Base-by-base conservation (phyloP, 2,797 vertebrate genomes). In the Trachurus trachurus region DNA sequence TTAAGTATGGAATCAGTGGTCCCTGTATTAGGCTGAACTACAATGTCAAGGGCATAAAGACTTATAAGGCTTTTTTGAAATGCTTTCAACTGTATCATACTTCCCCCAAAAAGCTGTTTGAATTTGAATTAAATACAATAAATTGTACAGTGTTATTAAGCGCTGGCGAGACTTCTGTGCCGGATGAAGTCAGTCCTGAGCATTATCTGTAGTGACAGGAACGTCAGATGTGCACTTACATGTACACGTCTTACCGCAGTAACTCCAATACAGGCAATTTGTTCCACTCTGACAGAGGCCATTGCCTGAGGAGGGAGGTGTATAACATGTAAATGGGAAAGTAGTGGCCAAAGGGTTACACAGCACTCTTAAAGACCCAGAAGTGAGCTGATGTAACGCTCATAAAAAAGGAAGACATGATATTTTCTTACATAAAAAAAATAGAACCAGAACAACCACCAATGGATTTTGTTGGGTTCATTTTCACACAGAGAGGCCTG, bases 251-350 rank as follows among this genome's bases (percentile, higher is more conserved):
- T 56, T 44, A 63, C 26, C 31, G 39, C 31, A 71, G 53, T 76
- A 42, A 57, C 50, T 29, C 37, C 66, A 60, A 34, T 17, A 68
- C 31, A 26, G 76, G 52, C 59, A 15, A 11, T 53, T 77, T 22
- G 31, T 34, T 58, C 40, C 12, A 7, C 47, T 19, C 31, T 11
- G n/a, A 66, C 37, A 31, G 52, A 50, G 45, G 22, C 34, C 21
- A 4, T 19, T 8, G 22, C 56, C 49, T 57, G 19, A 69, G 16
- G 39, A 34, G 19, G 62, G 40, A 54, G 22, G 31, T 22, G 31
- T 66, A 49, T 59, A 21, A 76, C 54, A 69, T 75, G 42, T 54
- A 67, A 66, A 74, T 59, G n/a, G 68, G 42, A 70, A 71, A 45
- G 40, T 44, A 31, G 49, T 47, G 59, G 57, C 71, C 60, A 64